These are phyloP conservation scores for Morus bassanus DNA, from an alignment of 2,797 vertebrate genomes.

Conservation along the genomic window DNA sequence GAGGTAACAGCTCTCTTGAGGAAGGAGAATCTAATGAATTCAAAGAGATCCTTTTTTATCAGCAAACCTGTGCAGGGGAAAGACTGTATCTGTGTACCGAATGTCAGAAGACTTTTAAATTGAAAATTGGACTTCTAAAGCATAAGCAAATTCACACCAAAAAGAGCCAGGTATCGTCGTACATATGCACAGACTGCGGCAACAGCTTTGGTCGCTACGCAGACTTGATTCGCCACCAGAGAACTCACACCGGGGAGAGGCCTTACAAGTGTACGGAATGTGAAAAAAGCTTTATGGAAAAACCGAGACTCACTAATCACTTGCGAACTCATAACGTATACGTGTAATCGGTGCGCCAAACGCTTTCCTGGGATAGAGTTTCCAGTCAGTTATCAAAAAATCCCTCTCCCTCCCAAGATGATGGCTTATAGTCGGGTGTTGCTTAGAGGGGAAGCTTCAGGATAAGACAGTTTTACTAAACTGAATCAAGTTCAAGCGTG, in stretches of 20 bases:
- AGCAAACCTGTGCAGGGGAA: not conserved
- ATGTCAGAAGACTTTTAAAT: not conserved
- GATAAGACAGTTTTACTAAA: rapidly evolving
- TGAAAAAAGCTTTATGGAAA: not conserved
- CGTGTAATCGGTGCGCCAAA: rapidly evolving
- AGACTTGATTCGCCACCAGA: not conserved
- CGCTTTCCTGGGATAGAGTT: rapidly evolving
- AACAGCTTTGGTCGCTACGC: not conserved
- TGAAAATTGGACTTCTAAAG: not conserved
- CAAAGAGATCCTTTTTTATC: not conserved
- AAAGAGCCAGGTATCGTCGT: rapidly evolving
- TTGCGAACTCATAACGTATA: rapidly evolving
- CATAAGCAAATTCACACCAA: not conserved
- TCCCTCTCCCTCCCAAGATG: not conserved
- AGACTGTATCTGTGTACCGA: not conserved
- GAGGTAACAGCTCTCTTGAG: rapidly evolving
- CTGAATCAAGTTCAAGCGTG: rapidly evolving
- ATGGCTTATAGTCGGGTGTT: rapidly evolving
- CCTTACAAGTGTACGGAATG: not conserved
- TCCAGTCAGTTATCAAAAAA: too few relatives aligned
- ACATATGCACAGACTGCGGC: not conserved
- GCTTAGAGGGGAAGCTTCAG: not conserved
- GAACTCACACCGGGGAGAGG: not conserved
- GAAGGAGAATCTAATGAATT: not conserved
- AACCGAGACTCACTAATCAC: rapidly evolving